Evolutionary conservation across 1,140 invertebrate genomes (phyloP).

Genomic region (Lasioglossum baleicum): DNA sequence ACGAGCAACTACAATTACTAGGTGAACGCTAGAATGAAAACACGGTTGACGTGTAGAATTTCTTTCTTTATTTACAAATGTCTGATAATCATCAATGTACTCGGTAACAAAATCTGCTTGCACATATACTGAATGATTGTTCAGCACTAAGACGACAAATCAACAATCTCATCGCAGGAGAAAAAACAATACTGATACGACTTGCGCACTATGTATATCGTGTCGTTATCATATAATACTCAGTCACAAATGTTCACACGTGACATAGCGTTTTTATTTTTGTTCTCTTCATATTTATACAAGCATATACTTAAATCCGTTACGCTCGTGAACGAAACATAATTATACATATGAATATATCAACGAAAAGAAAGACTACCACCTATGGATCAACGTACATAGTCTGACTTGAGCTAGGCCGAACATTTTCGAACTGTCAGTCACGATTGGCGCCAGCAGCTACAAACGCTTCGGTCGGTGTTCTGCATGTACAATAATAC

Average conservation of each 20-base stretch:
- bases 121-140: slow-evolving; percentile 71
- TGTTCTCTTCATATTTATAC: not conserved
- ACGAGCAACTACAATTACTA: no score
- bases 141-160: slow-evolving; percentile 66
- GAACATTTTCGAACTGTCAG: slow-evolving; percentile 58
- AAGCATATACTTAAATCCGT: slow-evolving; percentile 43
- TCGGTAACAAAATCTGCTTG: slow-evolving; percentile 74
- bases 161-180: slow-evolving; percentile 64
- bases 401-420: slow-evolving; percentile 58
- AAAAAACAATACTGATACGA: slow-evolving; percentile 62
- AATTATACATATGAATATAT: slow-evolving; percentile 7
- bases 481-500: slow-evolving; percentile 19
- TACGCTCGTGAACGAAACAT: slow-evolving; percentile 29
- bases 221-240: slow-evolving; percentile 56
- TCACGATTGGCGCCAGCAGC: slow-evolving; percentile 38
- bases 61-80: slow-evolving; percentile 75
- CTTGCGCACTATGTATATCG: slow-evolving; percentile 47
- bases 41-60: slow-evolving; percentile 46
- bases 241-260: slow-evolving; percentile 60
- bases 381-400: slow-evolving; percentile 14
- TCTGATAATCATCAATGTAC: slow-evolving; percentile 68
- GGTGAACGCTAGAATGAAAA: not conserved
- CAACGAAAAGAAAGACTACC: slow-evolving; percentile 40
- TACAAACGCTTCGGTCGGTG: not conserved
- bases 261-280: slow-evolving; percentile 45